These are phyloP conservation scores for Anthonomus grandis DNA, from an alignment of 1,140 invertebrate species.

Conservation along the genomic window DNA sequence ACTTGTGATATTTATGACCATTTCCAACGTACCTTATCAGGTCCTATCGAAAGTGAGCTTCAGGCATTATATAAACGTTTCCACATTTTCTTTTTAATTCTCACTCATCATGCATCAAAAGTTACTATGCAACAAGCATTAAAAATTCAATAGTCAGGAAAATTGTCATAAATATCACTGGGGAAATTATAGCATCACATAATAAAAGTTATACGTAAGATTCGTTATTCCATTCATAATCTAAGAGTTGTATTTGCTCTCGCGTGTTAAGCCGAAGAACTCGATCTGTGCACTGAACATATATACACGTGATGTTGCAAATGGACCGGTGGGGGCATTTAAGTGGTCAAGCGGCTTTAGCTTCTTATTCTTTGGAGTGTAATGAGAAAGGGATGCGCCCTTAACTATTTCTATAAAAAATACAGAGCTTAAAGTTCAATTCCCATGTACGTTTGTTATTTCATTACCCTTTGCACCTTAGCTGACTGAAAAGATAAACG, in stretches of 20 bases:
- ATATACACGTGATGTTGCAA: slow-evolving; percentile 49
- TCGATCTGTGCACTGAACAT: slow-evolving; percentile 50
- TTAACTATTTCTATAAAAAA: too few relatives aligned
- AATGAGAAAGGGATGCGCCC: slow-evolving; percentile 13
- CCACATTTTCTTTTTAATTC: too few relatives aligned
- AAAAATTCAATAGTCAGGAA: neutral
- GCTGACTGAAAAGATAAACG: neutral
- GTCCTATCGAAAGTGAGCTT: too few relatives aligned
- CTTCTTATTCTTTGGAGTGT: slow-evolving; percentile 10
- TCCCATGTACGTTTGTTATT: too few relatives aligned
- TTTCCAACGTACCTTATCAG: too few relatives aligned
- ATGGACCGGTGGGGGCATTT: slow-evolving; percentile 44
- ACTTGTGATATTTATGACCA: too few relatives aligned
- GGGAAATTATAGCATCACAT: slow-evolving; percentile 12
- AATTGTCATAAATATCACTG: slow-evolving; percentile 14
- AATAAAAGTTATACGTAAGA: slow-evolving; percentile 5
- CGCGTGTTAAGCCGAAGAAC: slow-evolving; percentile 46
- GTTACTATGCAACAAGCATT: too few relatives aligned
- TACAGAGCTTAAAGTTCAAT: too few relatives aligned
- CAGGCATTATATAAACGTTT: too few relatives aligned
- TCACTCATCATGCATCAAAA: too few relatives aligned
- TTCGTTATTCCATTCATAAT: slow-evolving; percentile 36
- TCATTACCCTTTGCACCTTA: neutral
- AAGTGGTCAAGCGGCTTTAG: slow-evolving; percentile 43
- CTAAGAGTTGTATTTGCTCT: slow-evolving; percentile 24